Evolutionary conservation across 2,797 vertebrate genomes (phyloP), one percentile per base, ranked within the genome.

Genomic region (Lacerta agilis): DNA sequence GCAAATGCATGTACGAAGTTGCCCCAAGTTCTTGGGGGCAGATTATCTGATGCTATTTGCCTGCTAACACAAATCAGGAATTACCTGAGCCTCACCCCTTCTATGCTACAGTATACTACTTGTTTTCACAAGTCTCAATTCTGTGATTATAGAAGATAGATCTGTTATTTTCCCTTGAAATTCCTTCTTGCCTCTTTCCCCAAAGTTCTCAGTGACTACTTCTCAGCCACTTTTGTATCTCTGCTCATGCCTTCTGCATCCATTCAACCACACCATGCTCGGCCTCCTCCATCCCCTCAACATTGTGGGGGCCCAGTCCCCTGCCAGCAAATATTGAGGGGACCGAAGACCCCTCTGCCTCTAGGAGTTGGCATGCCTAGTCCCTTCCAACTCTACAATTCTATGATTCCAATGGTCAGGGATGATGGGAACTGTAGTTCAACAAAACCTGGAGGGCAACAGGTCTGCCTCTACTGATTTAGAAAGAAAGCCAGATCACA

Each of bases 1-100:
- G 75, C n/a, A 79, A 79, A 88, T 84, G 66, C 75, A 88, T 84
- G 45, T 73, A 84, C 13, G 20, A 61, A 88, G 66, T 36, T 83
- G 80, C 80, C 86, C 55, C 36, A 82, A 38, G 3, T 79, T 81
- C 27, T 45, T 64, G 61, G 27, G 72, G 64, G 45, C 4, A 61
- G 38, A 69, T 85, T 66, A 81, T 75, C 78, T 67, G 27, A 67
- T 89, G 43, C 17, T 38, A 27, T 85, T 82, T 86, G 18, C 41
- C n/a, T 55, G 58, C 33, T 81, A 55, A 69, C 43, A 69, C 72
- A 89, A 76, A 85, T 33, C 10, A 88, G 20, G 33, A 55, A 38
- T 71, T 86, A 69, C 77, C 43, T 73, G 61, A 76, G 83, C 83
- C 61, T 82, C 71, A 85, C 41, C 77, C 38, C 58, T 55, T 89